Base-by-base conservation (phyloP, 2,797 vertebrate species). In the Sebastes minor region DNA sequence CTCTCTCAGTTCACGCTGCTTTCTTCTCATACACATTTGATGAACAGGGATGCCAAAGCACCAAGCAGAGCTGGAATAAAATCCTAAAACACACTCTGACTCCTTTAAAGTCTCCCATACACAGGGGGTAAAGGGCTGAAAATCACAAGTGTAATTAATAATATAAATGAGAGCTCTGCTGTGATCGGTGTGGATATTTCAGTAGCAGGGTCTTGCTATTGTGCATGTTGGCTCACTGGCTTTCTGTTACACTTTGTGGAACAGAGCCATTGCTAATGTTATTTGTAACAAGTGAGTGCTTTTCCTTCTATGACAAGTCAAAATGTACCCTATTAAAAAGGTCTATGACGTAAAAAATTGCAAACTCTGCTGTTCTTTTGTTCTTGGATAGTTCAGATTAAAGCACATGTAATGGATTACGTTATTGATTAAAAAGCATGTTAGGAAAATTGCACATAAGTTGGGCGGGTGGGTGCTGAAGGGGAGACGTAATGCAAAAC, bases 11-110 rank as follows among this genome's bases (percentile, higher is more conserved):
- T 84, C 22, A 71, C 59, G 22, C 68, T 76, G 71, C 55, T 71
- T 81, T 84, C 66, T 62, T 81, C 60, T 81, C 68, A 74, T 55
- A 32, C 65, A 79, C 81, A 83, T 81, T 72, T 82, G 73, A 82
- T 69, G 75, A 86, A 61, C 61, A 20, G 18, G 16, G 53, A 46
- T 74, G 80, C 67, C 20, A 59, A 53, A 70, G 46, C 32, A 22
- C 49, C 76, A 65, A 72, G 64, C 25, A 66, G 49, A 77, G 66
- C 69, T 46, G 4, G 3, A 70, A 52, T 23, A 35, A 82, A 73
- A 49, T 46, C 71, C 77, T 33, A 56, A 75, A 82, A 81, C 64
- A 78, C 46, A 67, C n/a, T 12, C 63, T 1, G 65, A 69, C 61
- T 66, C 61, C n/a, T 81, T 74, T 61, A 61, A 69, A 61, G 22